phyloP scores from a whole-genome alignment of 2,113 vertebrate species.

The Helogale parvula region DNA sequence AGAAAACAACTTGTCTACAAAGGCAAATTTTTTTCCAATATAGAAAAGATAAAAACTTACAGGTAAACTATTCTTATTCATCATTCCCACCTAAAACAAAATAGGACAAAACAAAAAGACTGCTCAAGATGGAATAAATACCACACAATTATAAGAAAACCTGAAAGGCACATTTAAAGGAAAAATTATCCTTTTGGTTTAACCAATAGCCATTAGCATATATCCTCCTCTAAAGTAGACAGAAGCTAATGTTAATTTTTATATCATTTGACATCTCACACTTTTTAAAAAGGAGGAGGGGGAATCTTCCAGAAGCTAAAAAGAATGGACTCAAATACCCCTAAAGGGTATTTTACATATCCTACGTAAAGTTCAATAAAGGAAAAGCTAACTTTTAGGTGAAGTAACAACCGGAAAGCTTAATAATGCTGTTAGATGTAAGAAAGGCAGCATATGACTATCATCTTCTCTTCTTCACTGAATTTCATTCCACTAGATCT shows the following conservation, averaged over 20 bases:
- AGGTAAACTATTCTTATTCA: not conserved
- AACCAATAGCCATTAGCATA: conserved; percentile 27
- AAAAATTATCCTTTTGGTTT: conserved; percentile 36
- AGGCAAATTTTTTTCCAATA: not conserved
- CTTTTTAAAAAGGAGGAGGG: not conserved
- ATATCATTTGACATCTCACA: not conserved
- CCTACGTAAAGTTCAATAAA: not conserved
- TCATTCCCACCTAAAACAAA: not conserved
- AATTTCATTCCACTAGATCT: not conserved
- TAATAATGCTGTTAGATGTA: conserved; percentile 43
- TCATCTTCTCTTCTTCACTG: conserved; percentile 6
- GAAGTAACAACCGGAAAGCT: conserved; percentile 36
- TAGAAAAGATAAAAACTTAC: not conserved
- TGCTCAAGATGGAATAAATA: not conserved
- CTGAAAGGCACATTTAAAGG: not conserved
- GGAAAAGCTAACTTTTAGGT: conserved; percentile 45
- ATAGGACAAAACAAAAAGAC: not conserved
- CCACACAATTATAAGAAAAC: not conserved
- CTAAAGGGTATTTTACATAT: not conserved
- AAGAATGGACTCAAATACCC: not conserved
- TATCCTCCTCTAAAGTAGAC: not conserved
- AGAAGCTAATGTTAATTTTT: not conserved
- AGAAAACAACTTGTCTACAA: not conserved
- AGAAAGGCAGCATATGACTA: not conserved
- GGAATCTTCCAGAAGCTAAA: not conserved